Conservation (phyloP, 2,113 vertebrate species). For the Pao palembangensis region DNA sequence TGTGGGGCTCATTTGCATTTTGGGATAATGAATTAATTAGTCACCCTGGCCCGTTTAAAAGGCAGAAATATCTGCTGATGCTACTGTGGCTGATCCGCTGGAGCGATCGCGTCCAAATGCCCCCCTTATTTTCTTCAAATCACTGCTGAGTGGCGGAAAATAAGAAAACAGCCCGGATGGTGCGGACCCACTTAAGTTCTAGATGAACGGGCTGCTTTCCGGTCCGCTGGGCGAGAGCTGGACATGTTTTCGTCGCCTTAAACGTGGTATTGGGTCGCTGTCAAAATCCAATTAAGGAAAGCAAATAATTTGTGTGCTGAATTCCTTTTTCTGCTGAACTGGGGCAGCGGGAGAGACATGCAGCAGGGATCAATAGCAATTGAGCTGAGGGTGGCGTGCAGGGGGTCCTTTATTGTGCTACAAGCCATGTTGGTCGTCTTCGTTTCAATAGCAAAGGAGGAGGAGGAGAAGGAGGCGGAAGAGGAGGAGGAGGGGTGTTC, state of each 20-base stretch:
- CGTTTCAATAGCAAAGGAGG: conserved; percentile 55
- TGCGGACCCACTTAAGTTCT: no score
- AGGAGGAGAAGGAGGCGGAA: no score
- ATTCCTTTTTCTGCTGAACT: conserved; percentile 32
- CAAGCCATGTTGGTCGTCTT: conserved; percentile 65
- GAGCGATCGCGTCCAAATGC: no score
- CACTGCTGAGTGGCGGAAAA: conserved; percentile 1
- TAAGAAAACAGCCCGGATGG: conserved; percentile 28
- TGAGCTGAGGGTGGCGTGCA: conserved; percentile 55
- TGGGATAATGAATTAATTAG: conserved; percentile 76
- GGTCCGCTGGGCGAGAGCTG: conserved; percentile 36
- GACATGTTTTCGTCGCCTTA: conserved; percentile 67
- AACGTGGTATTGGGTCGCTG: conserved; percentile 58
- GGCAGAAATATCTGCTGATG: conserved; percentile 37
- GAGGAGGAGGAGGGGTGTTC: conserved; percentile 21
- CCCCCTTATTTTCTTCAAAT: no score
- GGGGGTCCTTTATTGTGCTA: conserved; percentile 64
- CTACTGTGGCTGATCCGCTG: no score
- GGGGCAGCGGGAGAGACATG: conserved; percentile 50
- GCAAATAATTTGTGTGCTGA: conserved; percentile 51
- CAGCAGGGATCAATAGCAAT: conserved; percentile 72
- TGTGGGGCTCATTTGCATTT: conserved; percentile 73
- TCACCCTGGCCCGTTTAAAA: conserved; percentile 66
- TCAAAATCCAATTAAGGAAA: conserved; percentile 66
- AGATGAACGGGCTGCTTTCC: conserved; percentile 57